These are phyloP conservation scores for Clarias batrachus DNA, from an alignment of 2,113 vertebrate genomes.

Conservation along the genomic window DNA sequence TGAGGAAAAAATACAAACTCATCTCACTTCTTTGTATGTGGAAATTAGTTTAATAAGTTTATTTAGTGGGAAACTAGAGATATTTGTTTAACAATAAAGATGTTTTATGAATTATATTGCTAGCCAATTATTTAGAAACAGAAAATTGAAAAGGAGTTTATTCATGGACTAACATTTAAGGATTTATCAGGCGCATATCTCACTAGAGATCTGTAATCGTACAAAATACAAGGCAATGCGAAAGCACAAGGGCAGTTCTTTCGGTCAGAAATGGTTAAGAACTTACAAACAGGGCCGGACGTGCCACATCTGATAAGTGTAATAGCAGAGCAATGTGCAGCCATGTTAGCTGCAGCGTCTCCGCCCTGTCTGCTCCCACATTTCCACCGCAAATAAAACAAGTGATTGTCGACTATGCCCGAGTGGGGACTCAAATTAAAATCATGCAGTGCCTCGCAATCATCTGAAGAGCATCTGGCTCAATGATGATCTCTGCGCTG, in stretches of 20 bases:
- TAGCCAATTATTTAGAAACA: neutral
- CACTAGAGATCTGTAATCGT: constrained; percentile 6
- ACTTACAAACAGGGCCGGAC: constrained; percentile 34
- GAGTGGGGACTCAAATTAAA: constrained; percentile 58
- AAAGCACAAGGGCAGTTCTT: neutral
- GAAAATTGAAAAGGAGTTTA: neutral
- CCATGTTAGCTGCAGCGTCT: constrained; percentile 17
- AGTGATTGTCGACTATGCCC: constrained; percentile 47
- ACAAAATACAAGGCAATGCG: neutral
- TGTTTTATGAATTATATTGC: neutral
- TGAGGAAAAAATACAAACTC: neutral
- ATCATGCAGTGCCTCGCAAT: constrained; percentile 47
- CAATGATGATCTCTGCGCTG: constrained; percentile 21
- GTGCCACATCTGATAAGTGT: constrained; percentile 32
- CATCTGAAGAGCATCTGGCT: constrained; percentile 56
- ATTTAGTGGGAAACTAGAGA: neutral
- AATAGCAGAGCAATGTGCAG: constrained; percentile 9
- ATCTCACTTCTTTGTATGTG: neutral
- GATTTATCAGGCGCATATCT: too few relatives aligned
- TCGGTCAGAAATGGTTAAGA: constrained; percentile 23
- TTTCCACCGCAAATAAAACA: constrained; percentile 61
- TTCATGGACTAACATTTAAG: too few relatives aligned
- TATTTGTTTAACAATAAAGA: neutral
- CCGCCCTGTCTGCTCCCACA: constrained; percentile 58
- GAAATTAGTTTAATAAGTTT: too few relatives aligned